These are phyloP conservation scores for Aphyosemion australe DNA, from an alignment of 2,113 vertebrate species.

Conservation along the genomic window DNA sequence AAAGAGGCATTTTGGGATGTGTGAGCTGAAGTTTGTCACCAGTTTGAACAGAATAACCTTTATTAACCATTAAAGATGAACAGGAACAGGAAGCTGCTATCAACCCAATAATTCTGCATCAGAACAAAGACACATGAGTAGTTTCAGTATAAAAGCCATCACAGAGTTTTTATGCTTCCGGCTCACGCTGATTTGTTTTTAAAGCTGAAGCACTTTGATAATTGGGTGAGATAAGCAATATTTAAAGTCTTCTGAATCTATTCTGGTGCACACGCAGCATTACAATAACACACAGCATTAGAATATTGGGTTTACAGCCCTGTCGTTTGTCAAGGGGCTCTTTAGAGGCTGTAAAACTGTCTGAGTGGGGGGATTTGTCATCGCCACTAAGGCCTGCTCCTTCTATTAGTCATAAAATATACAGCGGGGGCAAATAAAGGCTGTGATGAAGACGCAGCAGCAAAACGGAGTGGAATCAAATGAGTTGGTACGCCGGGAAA, in stretches of 20 bases:
- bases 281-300: slow-evolving; percentile 87
- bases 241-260: slow-evolving; percentile 85
- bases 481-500: slow-evolving; percentile 13
- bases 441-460: slow-evolving; percentile 72
- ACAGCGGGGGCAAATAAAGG: slow-evolving; percentile 82
- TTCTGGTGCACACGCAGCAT: slow-evolving; percentile 69
- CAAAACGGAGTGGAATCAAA: slow-evolving; percentile 21
- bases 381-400: slow-evolving; percentile 85
- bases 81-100: too few relatives aligned
- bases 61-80: too few relatives aligned
- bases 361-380: slow-evolving; percentile 88
- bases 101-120: neutral
- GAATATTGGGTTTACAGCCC: slow-evolving; percentile 89
- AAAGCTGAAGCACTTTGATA: slow-evolving; percentile 77
- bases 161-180: slow-evolving; percentile 1
- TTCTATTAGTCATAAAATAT: slow-evolving; percentile 91
- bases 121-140: neutral
- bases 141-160: slow-evolving; percentile 24
- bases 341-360: slow-evolving; percentile 95
- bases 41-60: too few relatives aligned
- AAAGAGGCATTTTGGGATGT: too few relatives aligned
- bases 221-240: slow-evolving; percentile 86
- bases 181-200: slow-evolving; percentile 47
- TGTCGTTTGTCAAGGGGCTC: slow-evolving; percentile 83
- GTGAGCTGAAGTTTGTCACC: too few relatives aligned